A percentile compares a stretch with the other conserved stretches of the same genome.
Conservation (phyloP, 1,140 invertebrate genomes). For the Cataglyphis hispanica region DNA sequence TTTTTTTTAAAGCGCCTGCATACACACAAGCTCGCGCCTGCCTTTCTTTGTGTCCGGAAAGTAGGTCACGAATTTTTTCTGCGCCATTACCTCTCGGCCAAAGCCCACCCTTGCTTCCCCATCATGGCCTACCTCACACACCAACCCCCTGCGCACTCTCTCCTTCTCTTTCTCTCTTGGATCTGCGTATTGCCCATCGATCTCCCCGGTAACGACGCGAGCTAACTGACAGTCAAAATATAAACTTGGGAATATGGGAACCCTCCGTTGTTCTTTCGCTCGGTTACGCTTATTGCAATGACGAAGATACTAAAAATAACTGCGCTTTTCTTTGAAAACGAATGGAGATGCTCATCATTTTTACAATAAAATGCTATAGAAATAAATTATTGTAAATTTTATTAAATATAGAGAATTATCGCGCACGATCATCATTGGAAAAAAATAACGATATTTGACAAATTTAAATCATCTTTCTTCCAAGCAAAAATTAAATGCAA, state of each 20-base stretch:
- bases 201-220: constrained; percentile 52
- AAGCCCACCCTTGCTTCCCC: constrained; percentile 61
- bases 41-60: constrained; percentile 68
- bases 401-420: background rate
- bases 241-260: constrained; percentile 46
- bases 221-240: constrained; percentile 63
- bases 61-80: constrained; percentile 76
- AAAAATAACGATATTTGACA: no score
- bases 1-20: constrained; percentile 35
- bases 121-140: constrained; percentile 81
- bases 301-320: constrained; percentile 36
- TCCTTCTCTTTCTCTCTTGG: constrained; percentile 10
- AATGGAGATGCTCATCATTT: background rate
- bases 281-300: constrained; percentile 5
- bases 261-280: constrained; percentile 44
- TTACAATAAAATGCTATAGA: background rate
- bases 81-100: constrained; percentile 67
- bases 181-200: constrained; percentile 67
- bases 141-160: constrained; percentile 47
- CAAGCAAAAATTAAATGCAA: no score
- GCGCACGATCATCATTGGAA: no score
- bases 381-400: background rate
- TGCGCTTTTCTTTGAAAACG: background rate
- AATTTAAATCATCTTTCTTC: no score
- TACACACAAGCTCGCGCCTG: constrained; percentile 21